A percentile compares a stretch with the other conserved stretches of the same genome.
phyloP scores from a whole-genome alignment of 2,113 vertebrate genomes.

The Kryptolebias marmoratus region DNA sequence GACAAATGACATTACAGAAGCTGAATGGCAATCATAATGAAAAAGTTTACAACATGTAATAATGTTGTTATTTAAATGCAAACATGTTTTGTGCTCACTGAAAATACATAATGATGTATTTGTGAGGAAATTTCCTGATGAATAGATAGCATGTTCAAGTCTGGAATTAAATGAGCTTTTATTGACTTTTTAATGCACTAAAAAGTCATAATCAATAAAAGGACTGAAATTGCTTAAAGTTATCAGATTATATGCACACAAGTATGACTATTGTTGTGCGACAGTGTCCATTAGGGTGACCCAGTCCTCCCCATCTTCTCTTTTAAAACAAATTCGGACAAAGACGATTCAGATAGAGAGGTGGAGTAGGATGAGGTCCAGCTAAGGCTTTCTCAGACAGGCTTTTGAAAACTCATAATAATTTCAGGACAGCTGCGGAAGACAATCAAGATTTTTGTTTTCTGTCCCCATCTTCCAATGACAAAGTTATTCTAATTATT shows the following conservation, averaged over 20 bases:
- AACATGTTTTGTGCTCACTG: not conserved
- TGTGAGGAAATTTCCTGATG: not conserved
- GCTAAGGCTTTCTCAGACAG: conserved; percentile 3
- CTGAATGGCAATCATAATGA: not conserved
- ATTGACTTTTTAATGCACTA: not conserved
- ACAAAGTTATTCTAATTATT: too few species aligned
- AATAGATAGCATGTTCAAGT: not conserved
- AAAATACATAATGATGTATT: not conserved
- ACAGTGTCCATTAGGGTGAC: conserved; percentile 27
- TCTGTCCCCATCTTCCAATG: too few species aligned
- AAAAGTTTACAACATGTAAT: not conserved
- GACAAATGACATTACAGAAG: conserved; percentile 15
- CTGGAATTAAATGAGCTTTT: too few species aligned
- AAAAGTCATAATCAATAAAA: not conserved
- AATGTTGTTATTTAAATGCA: not conserved
- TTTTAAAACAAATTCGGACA: conserved; percentile 42
- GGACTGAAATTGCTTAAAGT: not conserved
- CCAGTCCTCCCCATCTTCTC: conserved; percentile 25
- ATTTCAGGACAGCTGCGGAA: too few species aligned
- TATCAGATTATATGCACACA: not conserved
- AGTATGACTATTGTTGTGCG: conserved; percentile 9
- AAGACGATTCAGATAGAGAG: conserved; percentile 35
- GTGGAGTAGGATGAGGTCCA: conserved; percentile 7
- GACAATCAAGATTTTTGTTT: too few species aligned
- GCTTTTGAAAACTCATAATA: not conserved